phyloP scores from a whole-genome alignment of 1,140 invertebrate species.

The Procambarus virginalis region DNA sequence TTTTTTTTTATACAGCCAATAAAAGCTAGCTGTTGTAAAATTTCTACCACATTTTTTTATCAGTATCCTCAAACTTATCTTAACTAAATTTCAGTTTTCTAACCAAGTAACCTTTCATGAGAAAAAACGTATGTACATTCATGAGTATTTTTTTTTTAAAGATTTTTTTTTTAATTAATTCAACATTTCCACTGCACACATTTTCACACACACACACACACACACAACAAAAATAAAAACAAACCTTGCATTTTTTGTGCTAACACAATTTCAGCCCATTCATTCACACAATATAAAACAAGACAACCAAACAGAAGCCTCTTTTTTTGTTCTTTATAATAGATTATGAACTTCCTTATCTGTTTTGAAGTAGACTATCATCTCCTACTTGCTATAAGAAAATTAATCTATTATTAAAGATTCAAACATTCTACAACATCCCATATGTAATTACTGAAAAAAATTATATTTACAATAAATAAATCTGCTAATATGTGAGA shows the following conservation, averaged over 20 bases:
- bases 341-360: neutral
- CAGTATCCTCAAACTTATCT: neutral
- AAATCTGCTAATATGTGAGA: neutral
- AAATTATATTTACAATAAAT: neutral
- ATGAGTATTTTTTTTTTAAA: neutral
- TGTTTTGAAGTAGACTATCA: neutral
- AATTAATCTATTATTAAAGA: neutral
- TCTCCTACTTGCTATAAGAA: neutral
- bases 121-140: neutral
- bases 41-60: neutral
- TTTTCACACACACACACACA: no score
- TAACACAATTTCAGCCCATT: neutral
- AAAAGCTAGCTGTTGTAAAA: neutral
- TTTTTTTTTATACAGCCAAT: neutral
- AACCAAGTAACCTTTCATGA: neutral
- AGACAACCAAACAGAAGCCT: neutral
- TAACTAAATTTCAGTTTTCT: neutral
- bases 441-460: neutral
- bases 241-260: neutral
- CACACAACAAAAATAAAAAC: no score
- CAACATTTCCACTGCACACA: no score
- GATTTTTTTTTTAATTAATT: neutral
- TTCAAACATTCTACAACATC: neutral
- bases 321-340: neutral
- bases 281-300: neutral